Evolutionary conservation across 1,140 invertebrate genomes (phyloP), one percentile per base, ranked within the genome.

Genomic region (Diorhabda carinulata): DNA sequence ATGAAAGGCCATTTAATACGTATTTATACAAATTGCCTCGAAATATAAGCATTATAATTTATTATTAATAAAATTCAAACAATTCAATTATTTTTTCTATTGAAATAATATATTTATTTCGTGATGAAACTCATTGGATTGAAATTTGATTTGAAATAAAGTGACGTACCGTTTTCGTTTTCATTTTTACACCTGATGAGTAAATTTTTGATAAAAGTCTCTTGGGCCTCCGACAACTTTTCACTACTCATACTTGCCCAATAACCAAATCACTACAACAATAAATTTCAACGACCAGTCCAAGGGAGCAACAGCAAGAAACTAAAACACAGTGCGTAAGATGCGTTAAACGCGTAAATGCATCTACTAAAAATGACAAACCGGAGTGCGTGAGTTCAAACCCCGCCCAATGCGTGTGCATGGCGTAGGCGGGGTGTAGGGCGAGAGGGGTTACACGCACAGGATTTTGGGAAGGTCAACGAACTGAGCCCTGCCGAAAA

Each of bases 371-470:
- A 69, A 60, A 73, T 65, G 64, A 65, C 64, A 65, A 67, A 67
- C 67, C 70, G 67, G 74, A 72, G 68, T 70, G 69, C 70, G 69
- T 71, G 71, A 66, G 64, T 52, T 52, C 57, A 62, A 67, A 73
- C 78, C 72, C 75, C 78, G 76, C 78, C 78, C 77, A 67, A 67
- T 78, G 78, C 78, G 78, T 79, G 75, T 76, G 75, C 74, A 77
- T 68, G 70, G 69, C 70, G 71, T 68, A 71, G 71, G 74, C 64
- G 73, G 66, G 66, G 65, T 56, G 62, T 61, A 60, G 47, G 47
- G 47, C 47, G 47, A 52, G 47, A 52, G 47, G 47, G 47, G 47
- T 52, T 52, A 8, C 47, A 52, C 47, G 47, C 47, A 52, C 47
- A 69, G 67, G 61, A 70, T 67, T 61, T 66, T 40, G 69, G 70